Evolutionary conservation across 1,140 invertebrate genomes (phyloP).

Genomic region (Microplitis demolitor): DNA sequence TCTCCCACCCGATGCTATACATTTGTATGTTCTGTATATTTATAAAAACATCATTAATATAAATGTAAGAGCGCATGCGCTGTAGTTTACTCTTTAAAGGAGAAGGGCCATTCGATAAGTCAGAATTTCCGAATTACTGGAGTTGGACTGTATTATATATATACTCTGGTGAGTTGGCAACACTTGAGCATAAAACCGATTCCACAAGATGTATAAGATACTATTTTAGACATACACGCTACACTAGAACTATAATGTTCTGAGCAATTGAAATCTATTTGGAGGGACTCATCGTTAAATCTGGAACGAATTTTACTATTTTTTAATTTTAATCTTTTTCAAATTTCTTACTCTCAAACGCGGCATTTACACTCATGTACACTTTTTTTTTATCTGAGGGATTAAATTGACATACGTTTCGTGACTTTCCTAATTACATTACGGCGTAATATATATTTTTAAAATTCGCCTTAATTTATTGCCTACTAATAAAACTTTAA

Average conservation of each 20-base stretch:
- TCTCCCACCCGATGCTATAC: too few species aligned
- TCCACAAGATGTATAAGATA: too few species aligned
- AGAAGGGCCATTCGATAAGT: too few species aligned
- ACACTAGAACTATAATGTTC: conserved; percentile 40
- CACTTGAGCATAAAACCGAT: too few species aligned
- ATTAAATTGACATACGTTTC: conserved; percentile 58
- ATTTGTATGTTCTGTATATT: too few species aligned
- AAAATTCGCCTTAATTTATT: conserved; percentile 10
- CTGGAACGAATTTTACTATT: conserved; percentile 36
- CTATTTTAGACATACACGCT: conserved; percentile 1
- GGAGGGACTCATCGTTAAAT: conserved; percentile 47
- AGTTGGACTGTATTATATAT: too few species aligned
- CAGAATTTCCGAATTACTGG: too few species aligned
- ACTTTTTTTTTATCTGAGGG: conserved; percentile 41
- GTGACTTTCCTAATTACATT: conserved; percentile 53
- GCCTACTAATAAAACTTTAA: too few species aligned
- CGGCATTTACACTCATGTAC: conserved; percentile 34
- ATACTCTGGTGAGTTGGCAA: too few species aligned
- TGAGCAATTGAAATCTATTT: conserved; percentile 54
- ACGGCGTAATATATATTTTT: conserved; percentile 31
- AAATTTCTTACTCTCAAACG: not conserved
- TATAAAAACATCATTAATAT: too few species aligned
- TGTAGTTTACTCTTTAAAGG: too few species aligned
- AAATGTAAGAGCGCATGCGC: too few species aligned
- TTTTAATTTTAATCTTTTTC: conserved; percentile 23